These are phyloP conservation scores for Drosophila austrosaltans DNA, from an alignment of 2,888 invertebrate species.

Conservation along the genomic window DNA sequence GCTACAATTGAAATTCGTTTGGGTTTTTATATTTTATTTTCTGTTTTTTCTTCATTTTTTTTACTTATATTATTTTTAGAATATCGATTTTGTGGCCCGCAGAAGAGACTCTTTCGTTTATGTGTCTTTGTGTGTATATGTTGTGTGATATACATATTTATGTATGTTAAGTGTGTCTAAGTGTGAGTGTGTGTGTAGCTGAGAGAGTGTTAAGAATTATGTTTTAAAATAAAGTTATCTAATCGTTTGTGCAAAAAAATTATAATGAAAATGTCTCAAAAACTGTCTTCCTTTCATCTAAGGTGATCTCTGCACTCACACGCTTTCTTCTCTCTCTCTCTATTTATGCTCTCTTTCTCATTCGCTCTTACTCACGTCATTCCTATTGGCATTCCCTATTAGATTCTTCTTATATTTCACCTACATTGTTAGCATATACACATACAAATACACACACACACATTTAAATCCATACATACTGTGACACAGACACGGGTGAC, in stretches of 20 bases:
- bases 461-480: not conserved
- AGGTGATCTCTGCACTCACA: not conserved
- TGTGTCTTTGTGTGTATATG: conserved; percentile 50
- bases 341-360: conserved; percentile 19
- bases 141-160: conserved; percentile 42
- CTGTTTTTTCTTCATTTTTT: conserved; percentile 60
- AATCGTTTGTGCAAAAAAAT: conserved; percentile 64
- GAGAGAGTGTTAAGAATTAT: conserved; percentile 75
- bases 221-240: conserved; percentile 72
- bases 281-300: conserved; percentile 10
- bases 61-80: conserved; percentile 80
- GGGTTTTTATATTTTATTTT: conserved; percentile 52
- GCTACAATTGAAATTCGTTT: conserved; percentile 69
- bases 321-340: not conserved
- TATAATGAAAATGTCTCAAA: conserved; percentile 33
- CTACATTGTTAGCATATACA: conserved; percentile 60
- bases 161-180: conserved; percentile 30
- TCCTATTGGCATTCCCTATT: conserved; percentile 60
- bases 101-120: conserved; percentile 32
- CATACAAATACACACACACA: conserved; percentile 31
- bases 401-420: conserved; percentile 68
- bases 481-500: conserved; percentile 8
- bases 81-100: conserved; percentile 78
- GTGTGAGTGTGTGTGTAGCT: conserved; percentile 39
- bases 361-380: conserved; percentile 53